Evolutionary conservation across 1,140 invertebrate genomes (phyloP), one percentile per base, ranked within the genome.

Genomic region (Meteorus sp.): DNA sequence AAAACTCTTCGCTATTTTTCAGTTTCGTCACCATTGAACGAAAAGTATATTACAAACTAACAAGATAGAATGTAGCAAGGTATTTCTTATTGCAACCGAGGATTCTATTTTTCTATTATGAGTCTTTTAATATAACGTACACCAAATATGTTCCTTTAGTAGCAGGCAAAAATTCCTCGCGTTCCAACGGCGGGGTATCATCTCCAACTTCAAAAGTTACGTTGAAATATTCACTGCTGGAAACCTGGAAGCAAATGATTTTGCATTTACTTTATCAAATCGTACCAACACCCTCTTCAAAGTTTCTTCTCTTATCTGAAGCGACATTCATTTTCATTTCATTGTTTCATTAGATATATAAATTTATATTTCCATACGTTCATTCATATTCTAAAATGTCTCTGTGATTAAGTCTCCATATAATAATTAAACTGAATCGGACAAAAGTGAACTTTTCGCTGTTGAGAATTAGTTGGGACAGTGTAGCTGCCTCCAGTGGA

Each of bases 191-290:
- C 45, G 77, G 64, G 62, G 80, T 68, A 59, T 84, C 82, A 11
- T 82, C 81, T 3, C 82, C 77, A 17, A 84, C 77, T 70, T 87
- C 85, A 72, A 90, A 89, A 71, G 83, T 86, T 47, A 91, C 85
- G 60, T 86, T 89, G 76, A 90, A 90, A 71, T 86, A 90, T 66
- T 90, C 88, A 45, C 86, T 88, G 73, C 87, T 89, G 37, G 86
- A 86, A 70, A 88, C 86, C 88, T 89, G 76, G 23, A 77, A 76
- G 23, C n/a, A 23, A 55, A 64, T 62, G 43, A 45, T 27, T 35
- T n/a, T 9, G 22, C 11, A 41, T 27, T 55, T 20, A 23, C n/a
- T 20, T 41, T 35, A 51, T 59, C 33, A 27, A 7, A 54, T 29
- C 23, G n/a, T 15, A 23, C 31, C 23, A 15, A 39, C 47, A 52